Percentiles rank a stretch among this genome's conserved stretches.
Conservation (phyloP, 2,888 invertebrate species). For the Drosophila nigricruria region DNA sequence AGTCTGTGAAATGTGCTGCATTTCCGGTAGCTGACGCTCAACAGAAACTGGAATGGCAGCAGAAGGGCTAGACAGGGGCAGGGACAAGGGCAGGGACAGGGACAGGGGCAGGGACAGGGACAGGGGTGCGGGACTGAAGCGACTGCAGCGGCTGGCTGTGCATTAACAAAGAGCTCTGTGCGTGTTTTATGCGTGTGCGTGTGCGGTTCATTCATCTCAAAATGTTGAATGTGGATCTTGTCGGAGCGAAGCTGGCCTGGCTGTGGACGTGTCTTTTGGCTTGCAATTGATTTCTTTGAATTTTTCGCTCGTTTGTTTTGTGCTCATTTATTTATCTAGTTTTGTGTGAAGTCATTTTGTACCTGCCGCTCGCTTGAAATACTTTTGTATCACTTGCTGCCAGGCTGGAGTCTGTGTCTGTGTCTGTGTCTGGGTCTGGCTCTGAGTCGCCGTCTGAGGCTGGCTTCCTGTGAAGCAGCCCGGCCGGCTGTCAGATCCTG, state of each 20-base stretch:
- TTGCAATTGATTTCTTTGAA: constrained; percentile 81
- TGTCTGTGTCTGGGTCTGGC: background rate
- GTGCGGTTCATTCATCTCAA: constrained; percentile 64
- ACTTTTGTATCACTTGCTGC: constrained; percentile 53
- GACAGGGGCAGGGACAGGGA: background rate
- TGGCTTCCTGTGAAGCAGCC: constrained; percentile 68
- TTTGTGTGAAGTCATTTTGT: constrained; percentile 81
- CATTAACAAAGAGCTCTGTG: constrained; percentile 40
- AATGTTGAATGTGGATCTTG: constrained; percentile 35
- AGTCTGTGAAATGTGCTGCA: constrained; percentile 74
- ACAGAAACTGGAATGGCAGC: constrained; percentile 14
- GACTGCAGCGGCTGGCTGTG: constrained; percentile 6
- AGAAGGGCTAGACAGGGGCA: background rate
- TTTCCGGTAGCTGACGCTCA: constrained; percentile 68
- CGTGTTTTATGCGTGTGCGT: constrained; percentile 73
- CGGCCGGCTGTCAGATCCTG: constrained; percentile 69
- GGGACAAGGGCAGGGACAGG: background rate
- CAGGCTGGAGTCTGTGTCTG: constrained; percentile 13
- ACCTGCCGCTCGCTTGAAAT: constrained; percentile 59
- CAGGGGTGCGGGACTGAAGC: background rate
- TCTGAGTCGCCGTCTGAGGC: background rate
- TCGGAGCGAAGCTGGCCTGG: background rate
- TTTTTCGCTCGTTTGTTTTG: constrained; percentile 71
- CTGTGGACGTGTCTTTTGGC: constrained; percentile 70
- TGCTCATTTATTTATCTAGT: constrained; percentile 70